phyloP scores from a whole-genome alignment of 2,113 vertebrate genomes.

The Albula glossodonta region DNA sequence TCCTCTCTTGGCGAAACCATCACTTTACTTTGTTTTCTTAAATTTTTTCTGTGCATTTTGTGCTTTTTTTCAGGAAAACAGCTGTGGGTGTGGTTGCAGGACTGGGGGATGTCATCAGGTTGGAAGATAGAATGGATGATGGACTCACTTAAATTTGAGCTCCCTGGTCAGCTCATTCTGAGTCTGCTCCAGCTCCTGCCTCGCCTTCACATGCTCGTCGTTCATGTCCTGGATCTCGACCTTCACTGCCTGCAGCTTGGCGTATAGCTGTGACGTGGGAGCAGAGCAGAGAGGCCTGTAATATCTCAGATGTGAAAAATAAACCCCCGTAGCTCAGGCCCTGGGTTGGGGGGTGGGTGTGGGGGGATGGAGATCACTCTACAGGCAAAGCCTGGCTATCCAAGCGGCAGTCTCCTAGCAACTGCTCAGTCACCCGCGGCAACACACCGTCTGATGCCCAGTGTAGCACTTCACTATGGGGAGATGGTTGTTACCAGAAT shows the following conservation, averaged over 20 bases:
- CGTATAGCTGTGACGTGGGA: conserved; percentile 76
- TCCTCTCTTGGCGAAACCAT: too few relatives aligned
- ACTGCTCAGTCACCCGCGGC: conserved; percentile 24
- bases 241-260: conserved; percentile 96
- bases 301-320: neutral
- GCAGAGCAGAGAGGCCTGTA: conserved; percentile 11
- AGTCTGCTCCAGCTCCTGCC: conserved; percentile 93
- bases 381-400: conserved; percentile 6
- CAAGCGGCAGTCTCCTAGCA: conserved; percentile 29
- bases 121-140: neutral
- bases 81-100: too few relatives aligned
- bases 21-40: too few relatives aligned
- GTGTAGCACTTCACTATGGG: neutral
- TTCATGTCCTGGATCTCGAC: conserved; percentile 95
- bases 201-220: conserved; percentile 89
- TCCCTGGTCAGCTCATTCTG: conserved; percentile 97
- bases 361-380: conserved; percentile 1
- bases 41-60: too few relatives aligned
- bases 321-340: neutral
- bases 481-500: neutral
- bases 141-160: conserved; percentile 93
- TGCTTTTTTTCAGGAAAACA: too few relatives aligned
- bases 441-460: conserved; percentile 10
- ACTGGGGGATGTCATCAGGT: neutral
- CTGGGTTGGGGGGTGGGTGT: too few relatives aligned